Conservation (phyloP, 2,113 vertebrate genomes). For the Percopsis transmontana region DNA sequence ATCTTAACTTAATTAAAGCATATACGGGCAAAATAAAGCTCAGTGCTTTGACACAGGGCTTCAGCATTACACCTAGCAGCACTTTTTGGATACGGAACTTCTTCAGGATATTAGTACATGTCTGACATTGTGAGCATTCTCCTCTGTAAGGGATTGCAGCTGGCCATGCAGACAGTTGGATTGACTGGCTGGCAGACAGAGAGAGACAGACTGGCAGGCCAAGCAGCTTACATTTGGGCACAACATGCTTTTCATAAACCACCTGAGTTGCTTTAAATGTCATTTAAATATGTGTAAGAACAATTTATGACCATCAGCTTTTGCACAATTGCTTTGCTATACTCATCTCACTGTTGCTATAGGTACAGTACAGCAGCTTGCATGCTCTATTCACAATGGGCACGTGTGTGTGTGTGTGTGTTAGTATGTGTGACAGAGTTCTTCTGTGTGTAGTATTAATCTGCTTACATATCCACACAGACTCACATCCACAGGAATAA, state of each 20-base stretch:
- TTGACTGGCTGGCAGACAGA: not conserved
- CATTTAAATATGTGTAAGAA: not conserved
- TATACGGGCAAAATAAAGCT: not conserved
- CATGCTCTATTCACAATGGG: not conserved
- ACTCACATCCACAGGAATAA: slow-evolving; percentile 12
- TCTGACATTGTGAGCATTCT: slow-evolving; percentile 50
- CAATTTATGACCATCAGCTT: not conserved
- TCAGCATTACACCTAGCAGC: not conserved
- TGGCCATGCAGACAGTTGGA: slow-evolving; percentile 18
- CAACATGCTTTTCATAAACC: slow-evolving; percentile 38
- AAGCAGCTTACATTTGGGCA: slow-evolving; percentile 29
- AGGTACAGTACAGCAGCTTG: not conserved
- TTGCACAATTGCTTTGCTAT: not conserved
- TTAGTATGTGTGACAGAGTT: not conserved
- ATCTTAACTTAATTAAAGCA: not conserved
- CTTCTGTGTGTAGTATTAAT: not conserved
- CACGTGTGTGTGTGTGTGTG: not conserved
- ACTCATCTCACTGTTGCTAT: not conserved
- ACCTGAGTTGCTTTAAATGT: slow-evolving; percentile 7
- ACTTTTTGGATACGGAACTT: slow-evolving; percentile 24
- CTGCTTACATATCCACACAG: slow-evolving; percentile 13
- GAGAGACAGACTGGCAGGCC: not conserved
- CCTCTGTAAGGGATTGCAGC: slow-evolving; percentile 18
- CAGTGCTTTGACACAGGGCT: not conserved
- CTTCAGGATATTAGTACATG: slow-evolving; percentile 64